Evolutionary conservation across 2,888 invertebrate genomes (phyloP).

Genomic region (Physocephala rufipes): DNA sequence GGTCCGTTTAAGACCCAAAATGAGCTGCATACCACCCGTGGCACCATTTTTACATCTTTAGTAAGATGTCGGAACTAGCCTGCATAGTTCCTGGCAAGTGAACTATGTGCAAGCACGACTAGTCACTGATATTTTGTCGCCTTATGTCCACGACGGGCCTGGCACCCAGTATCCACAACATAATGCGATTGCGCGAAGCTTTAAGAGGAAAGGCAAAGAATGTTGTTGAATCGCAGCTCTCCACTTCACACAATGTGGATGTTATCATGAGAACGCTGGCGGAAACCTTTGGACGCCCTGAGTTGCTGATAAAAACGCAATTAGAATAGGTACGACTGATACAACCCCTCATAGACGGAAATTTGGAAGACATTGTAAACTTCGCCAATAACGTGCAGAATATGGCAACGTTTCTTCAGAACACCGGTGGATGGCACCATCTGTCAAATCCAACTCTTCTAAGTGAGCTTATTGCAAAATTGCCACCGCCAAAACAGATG

Average conservation of each 20-base stretch:
- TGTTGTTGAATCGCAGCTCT: conserved; percentile 35
- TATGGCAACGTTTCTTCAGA: conserved; percentile 35
- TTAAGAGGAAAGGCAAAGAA: conserved; percentile 30
- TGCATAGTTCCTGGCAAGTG: no score
- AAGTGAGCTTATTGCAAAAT: conserved; percentile 31
- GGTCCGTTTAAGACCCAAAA: no score
- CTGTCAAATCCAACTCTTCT: conserved; percentile 27
- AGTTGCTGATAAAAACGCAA: conserved; percentile 31
- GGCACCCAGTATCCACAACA: no score
- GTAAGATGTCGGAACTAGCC: no score
- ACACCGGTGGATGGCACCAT: conserved; percentile 15
- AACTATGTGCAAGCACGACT: no score
- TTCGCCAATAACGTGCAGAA: conserved; percentile 32
- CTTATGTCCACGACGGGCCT: no score
- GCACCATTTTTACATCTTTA: no score
- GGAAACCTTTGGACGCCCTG: conserved; percentile 13
- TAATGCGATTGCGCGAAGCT: no score
- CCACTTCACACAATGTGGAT: conserved; percentile 24
- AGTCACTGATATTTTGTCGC: no score
- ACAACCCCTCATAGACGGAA: background rate
- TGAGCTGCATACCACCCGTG: no score
- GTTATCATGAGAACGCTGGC: conserved; percentile 24
- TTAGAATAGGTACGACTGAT: conserved; percentile 21
- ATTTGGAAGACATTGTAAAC: conserved; percentile 9
- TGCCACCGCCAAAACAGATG: conserved; percentile 25